These are phyloP conservation scores for Pollenia labialis DNA, from an alignment of 2,888 invertebrate species.

Conservation along the genomic window DNA sequence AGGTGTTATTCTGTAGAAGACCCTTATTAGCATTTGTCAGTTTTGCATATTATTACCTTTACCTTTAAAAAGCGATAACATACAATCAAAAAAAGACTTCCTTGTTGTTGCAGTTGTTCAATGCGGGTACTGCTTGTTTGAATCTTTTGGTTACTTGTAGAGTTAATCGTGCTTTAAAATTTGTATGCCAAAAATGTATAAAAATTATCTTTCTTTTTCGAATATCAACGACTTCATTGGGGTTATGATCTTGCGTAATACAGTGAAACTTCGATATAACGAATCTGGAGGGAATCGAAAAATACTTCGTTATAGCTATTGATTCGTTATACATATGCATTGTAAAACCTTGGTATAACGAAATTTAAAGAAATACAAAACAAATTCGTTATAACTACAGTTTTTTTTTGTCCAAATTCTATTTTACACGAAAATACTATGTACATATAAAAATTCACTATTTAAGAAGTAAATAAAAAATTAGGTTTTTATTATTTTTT, in stretches of 20 bases:
- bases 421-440: no score
- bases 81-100: slow-evolving; percentile 7
- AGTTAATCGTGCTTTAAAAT: slow-evolving; percentile 35
- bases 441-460: no score
- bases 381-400: no score
- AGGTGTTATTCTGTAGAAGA: not conserved
- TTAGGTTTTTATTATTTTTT: no score
- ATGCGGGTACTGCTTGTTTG: slow-evolving; percentile 39
- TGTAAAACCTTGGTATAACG: no score
- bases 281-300: no score
- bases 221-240: not conserved
- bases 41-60: not conserved
- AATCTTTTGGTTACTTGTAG: slow-evolving; percentile 23
- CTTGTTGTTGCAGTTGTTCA: slow-evolving; percentile 44
- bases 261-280: no score
- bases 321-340: no score
- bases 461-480: no score
- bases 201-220: not conserved
- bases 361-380: no score
- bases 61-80: slow-evolving; percentile 31
- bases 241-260: not conserved
- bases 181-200: slow-evolving; percentile 51
- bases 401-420: no score
- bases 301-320: no score
- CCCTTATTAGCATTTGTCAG: slow-evolving; percentile 36